Evolutionary conservation across 2,888 invertebrate species (phyloP), one percentile per base, ranked within the genome.

Genomic region (Eutolmus rufibarbis): DNA sequence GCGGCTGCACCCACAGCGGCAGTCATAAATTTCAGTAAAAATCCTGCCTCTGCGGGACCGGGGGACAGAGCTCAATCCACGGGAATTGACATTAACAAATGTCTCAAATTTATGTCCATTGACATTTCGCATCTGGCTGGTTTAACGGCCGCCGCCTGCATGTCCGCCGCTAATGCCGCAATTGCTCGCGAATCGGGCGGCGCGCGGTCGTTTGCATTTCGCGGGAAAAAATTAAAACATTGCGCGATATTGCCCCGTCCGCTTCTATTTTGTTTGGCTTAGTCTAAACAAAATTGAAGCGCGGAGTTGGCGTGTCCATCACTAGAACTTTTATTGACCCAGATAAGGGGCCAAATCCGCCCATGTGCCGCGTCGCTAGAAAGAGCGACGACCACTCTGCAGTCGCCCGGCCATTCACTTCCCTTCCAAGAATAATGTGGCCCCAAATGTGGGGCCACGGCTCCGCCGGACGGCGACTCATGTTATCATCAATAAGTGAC

Each of bases 311-410:
- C 23, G n/a, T 79, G 79, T 79, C 51, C 79, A 79, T 79, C 79
- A 79, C 79, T 79, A 79, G 51, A 79, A 79, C 51, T 79, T 79
- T 79, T 79, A 79, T 79, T 79, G 79, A 79, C 79, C 79, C 43
- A 79, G 79, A 79, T 79, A 79, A 79, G 78, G 79, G 40, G 79
- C 79, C 51, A 16, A 79, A 51, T 51, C 51, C 31, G 46, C 43
- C 79, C 79, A 79, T 79, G 79, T 51, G 51, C n/a, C 78, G 34
- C 34, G 34, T 0, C 37, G 19, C 1, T 34, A n/a, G 14, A 34
- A 51, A 79, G 28, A 46, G 7, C 79, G 51, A 12, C 79, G 51
- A 51, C 28, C 31, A 79, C 51, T 79, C 40, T 40, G 40, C 66
- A 66, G 66, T 46, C 16, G 51, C 4, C 43, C 7, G 79, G 79